Evolutionary conservation across 2,113 vertebrate genomes (phyloP).

Genomic region (Ranitomeya variabilis): DNA sequence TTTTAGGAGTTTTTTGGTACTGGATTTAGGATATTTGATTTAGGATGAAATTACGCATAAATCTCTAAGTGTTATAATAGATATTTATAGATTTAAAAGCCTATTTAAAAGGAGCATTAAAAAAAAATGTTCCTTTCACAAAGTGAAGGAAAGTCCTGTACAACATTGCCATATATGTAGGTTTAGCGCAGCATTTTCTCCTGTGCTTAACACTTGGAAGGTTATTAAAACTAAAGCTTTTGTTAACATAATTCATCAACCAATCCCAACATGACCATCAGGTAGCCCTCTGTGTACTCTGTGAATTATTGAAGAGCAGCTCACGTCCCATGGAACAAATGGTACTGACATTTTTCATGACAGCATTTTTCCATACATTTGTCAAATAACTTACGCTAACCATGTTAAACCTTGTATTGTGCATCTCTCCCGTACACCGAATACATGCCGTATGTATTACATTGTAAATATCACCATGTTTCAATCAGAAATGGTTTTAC

Average conservation of each 20-base stretch:
- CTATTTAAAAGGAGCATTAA: not conserved
- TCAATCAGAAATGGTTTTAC: slow-evolving; percentile 57
- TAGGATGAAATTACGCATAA: not conserved
- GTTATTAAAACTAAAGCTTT: slow-evolving; percentile 39
- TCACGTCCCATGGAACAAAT: slow-evolving; percentile 25
- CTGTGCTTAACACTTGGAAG: slow-evolving; percentile 29
- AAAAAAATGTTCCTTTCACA: not conserved
- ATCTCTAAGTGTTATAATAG: not conserved
- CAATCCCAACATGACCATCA: slow-evolving; percentile 27
- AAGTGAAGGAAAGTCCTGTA: not conserved
- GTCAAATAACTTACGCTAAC: slow-evolving; percentile 58
- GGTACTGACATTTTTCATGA: not conserved
- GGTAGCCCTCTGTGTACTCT: slow-evolving; percentile 16
- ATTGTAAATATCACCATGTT: slow-evolving; percentile 61
- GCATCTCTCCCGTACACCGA: slow-evolving; percentile 67
- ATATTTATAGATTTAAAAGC: not conserved
- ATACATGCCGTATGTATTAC: slow-evolving; percentile 76
- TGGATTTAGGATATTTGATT: too few relatives aligned
- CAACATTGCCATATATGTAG: slow-evolving; percentile 53
- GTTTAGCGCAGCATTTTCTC: not conserved
- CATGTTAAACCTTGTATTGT: slow-evolving; percentile 74
- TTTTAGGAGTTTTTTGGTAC: not conserved
- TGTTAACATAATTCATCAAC: slow-evolving; percentile 45
- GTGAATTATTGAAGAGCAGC: slow-evolving; percentile 21
- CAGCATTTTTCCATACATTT: slow-evolving; percentile 13